phyloP scores from a whole-genome alignment of 2,113 vertebrate genomes.

The Oncorhynchus masou region DNA sequence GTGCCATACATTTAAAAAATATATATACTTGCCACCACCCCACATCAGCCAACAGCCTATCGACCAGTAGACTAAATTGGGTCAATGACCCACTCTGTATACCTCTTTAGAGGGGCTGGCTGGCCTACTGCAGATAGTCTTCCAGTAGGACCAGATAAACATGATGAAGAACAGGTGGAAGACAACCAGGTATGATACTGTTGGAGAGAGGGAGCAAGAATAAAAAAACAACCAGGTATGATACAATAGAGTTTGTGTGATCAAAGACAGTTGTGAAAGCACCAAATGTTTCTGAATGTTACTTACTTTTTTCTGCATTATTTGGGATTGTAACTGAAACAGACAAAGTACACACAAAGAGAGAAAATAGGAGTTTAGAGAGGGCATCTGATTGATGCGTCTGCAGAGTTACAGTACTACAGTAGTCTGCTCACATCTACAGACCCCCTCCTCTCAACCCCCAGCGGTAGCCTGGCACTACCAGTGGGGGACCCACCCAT shows the following conservation, averaged over 20 bases:
- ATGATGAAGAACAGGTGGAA: constrained; percentile 92
- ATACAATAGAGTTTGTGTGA: constrained; percentile 56
- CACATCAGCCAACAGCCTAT: no score
- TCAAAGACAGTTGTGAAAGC: background rate
- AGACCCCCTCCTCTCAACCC: constrained; percentile 1
- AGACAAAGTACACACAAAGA: constrained; percentile 3
- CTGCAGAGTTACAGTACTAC: constrained; percentile 13
- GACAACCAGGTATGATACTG: constrained; percentile 72
- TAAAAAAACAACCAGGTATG: constrained; percentile 74
- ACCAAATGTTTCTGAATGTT: background rate
- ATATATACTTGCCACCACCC: no score
- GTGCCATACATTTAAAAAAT: no score
- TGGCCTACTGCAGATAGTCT: constrained; percentile 90
- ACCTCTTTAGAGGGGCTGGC: constrained; percentile 88
- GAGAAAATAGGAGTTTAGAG: constrained; percentile 20
- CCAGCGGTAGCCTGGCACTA: constrained; percentile 69
- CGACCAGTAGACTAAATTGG: no score
- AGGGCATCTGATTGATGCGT: constrained; percentile 4
- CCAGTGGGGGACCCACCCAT: constrained; percentile 52
- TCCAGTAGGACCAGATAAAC: constrained; percentile 98
- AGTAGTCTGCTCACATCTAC: constrained; percentile 29
- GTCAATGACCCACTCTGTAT: constrained; percentile 29
- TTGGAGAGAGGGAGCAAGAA: no score
- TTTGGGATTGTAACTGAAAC: constrained; percentile 81
- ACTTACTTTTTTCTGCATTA: constrained; percentile 84